Evolutionary conservation across 2,888 invertebrate species (phyloP), one percentile per base, ranked within the genome.

Genomic region (Caradrina clavipalpis): DNA sequence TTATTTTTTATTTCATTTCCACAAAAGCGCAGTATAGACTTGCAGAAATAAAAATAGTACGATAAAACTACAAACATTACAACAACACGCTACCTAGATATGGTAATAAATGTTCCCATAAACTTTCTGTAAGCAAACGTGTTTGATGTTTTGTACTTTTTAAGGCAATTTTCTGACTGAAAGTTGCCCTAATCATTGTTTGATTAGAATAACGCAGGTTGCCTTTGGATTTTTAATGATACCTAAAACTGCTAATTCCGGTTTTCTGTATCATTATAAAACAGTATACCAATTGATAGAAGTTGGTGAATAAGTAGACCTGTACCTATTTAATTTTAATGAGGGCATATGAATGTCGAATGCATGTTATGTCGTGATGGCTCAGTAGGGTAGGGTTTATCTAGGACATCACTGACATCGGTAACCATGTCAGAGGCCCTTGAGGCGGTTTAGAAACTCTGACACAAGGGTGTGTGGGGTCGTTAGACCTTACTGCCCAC

Each of bases 21-120:
- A 26, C 45, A 42, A 73, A 78, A 54, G 51, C 21, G 42, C 68
- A 60, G 47, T 55, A 62, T 58, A 54, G 39, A 47, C 31, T 57
- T n/a, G 53, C 35, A 31, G 69, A 49, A 63, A 78, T 69, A 79
- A 79, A 78, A 78, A 69, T 70, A 78, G 62, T 61, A 53, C 61
- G 13, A 73, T 73, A 64, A 73, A 77, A 73, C 69, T 78, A 57
- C 61, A 57, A 58, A 66, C 61, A 78, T 73, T 54, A 73, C 35
- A 35, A 35, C 62, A 57, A 72, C 74, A 78, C 79, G 79, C 75
- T 70, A 74, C 70, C 59, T 51, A 69, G 59, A 74, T 78, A 66
- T 22, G 21, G 26, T 39, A 65, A 65, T 65, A 69, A 78, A 78
- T 64, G 50, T 66, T 54, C 49, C 50, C 31, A 54, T 76, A 60